Evolutionary conservation across 2,888 invertebrate genomes (phyloP).

Genomic region (Trachelus troglodyta): DNA sequence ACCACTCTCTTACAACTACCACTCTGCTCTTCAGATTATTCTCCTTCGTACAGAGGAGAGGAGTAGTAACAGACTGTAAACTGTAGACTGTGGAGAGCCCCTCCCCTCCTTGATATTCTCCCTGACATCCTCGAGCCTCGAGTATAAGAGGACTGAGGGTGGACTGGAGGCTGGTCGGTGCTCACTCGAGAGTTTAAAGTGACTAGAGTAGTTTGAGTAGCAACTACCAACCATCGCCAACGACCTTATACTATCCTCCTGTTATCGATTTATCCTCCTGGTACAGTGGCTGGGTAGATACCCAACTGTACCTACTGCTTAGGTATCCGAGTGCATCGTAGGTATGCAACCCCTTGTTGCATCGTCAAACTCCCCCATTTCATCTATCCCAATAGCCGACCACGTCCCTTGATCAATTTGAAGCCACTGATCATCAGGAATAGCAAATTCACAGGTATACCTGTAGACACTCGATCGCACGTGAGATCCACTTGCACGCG

Average conservation of each 20-base stretch:
- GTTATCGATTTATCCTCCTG: conserved; percentile 7
- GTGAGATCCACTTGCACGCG: background rate
- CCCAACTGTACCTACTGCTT: background rate
- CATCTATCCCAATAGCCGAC: background rate
- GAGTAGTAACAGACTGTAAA: background rate
- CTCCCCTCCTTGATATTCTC: background rate
- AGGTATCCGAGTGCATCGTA: background rate
- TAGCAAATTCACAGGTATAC: background rate
- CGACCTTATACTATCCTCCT: conserved; percentile 23
- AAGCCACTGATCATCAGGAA: background rate
- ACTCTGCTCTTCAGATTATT: background rate
- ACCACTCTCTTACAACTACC: background rate
- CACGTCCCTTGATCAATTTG: background rate
- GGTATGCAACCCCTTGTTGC: background rate
- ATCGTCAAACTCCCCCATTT: background rate
- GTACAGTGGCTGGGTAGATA: background rate
- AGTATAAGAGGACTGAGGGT: background rate
- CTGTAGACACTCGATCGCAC: background rate
- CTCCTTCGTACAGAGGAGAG: background rate
- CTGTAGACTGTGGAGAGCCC: background rate
- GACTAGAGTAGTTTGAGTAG: conserved; percentile 41
- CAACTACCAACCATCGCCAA: conserved; percentile 31
- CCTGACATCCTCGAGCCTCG: background rate
- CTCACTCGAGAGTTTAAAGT: conserved; percentile 25
- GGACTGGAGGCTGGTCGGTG: background rate